These are phyloP conservation scores for Lycopodina hypogea DNA, from an alignment of 37 sponge, comb jelly and placozoan species.

Conservation along the genomic window DNA sequence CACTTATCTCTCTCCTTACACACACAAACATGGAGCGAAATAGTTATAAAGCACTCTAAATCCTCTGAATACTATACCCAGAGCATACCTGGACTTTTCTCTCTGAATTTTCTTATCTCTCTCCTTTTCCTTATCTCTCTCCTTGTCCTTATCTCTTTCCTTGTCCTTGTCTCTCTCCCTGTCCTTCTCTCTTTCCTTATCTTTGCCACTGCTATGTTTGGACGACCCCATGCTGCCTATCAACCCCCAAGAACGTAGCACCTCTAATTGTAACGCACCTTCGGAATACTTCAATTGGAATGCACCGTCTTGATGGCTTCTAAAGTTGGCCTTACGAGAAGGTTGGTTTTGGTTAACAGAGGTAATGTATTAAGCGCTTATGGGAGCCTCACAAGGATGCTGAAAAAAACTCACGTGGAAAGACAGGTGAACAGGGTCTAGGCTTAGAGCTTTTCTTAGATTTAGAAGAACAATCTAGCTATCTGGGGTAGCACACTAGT, in stretches of 20 bases:
- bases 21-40: too few relatives aligned
- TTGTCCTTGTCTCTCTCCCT: slow-evolving; percentile 6
- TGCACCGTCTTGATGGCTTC: background rate
- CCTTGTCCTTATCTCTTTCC: too few relatives aligned
- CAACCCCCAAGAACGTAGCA: background rate
- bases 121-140: too few relatives aligned
- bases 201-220: slow-evolving; percentile 15
- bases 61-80: too few relatives aligned
- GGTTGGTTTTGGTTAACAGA: slow-evolving; percentile 38
- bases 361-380: slow-evolving; percentile 17
- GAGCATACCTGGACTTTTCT: too few relatives aligned
- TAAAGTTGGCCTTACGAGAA: slow-evolving; percentile 1
- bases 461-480: too few relatives aligned
- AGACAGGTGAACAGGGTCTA: slow-evolving; percentile 40
- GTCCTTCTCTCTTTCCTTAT: slow-evolving; percentile 4
- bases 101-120: too few relatives aligned
- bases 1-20: too few relatives aligned
- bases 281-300: background rate
- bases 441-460: too few relatives aligned
- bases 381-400: slow-evolving; percentile 17
- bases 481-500: too few relatives aligned
- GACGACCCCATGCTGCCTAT: slow-evolving; percentile 16
- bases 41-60: too few relatives aligned
- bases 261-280: background rate
- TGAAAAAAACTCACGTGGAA: slow-evolving; percentile 35